Percentiles rank a stretch among this genome's conserved stretches.
phyloP scores from a whole-genome alignment of 2,888 invertebrate genomes.

The Sarcophaga caerulescens region DNA sequence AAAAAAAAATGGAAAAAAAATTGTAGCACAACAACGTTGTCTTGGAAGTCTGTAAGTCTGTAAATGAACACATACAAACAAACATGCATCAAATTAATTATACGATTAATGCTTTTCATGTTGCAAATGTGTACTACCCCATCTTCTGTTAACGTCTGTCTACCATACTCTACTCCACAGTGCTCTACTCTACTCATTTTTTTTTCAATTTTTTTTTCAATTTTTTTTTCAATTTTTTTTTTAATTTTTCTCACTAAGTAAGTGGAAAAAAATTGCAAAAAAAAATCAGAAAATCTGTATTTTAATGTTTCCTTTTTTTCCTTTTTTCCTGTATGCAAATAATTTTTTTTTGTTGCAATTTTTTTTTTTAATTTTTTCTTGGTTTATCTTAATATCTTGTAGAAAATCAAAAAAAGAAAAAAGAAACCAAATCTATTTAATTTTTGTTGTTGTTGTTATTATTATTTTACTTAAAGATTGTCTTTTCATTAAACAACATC shows the following conservation, averaged over 20 bases:
- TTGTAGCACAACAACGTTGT: not conserved
- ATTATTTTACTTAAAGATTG: conserved; percentile 49
- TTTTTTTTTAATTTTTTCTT: conserved; percentile 46
- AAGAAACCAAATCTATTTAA: conserved; percentile 50
- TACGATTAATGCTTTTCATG: conserved; percentile 80
- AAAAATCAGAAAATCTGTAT: conserved; percentile 27
- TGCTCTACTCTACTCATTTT: not conserved
- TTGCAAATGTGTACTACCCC: conserved; percentile 28
- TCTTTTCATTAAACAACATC: conserved; percentile 62
- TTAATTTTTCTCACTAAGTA: conserved; percentile 26
- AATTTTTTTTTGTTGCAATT: conserved; percentile 45
- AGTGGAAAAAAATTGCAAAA: conserved; percentile 14
- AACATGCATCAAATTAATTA: conserved; percentile 82
- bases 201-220: not conserved
- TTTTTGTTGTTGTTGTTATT: conserved; percentile 23
- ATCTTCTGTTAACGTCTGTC: conserved; percentile 37
- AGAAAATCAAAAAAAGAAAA: not conserved
- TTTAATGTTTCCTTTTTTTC: conserved; percentile 61
- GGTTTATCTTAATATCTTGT: conserved; percentile 65
- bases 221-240: conserved; percentile 32
- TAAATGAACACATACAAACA: conserved; percentile 77
- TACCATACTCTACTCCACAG: not conserved
- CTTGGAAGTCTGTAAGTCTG: not conserved
- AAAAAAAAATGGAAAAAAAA: not conserved
- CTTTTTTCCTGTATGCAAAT: conserved; percentile 18